Base-by-base conservation (phyloP, 53 echinoderm and acorn worm genomes). In the Astropecten irregularis region DNA sequence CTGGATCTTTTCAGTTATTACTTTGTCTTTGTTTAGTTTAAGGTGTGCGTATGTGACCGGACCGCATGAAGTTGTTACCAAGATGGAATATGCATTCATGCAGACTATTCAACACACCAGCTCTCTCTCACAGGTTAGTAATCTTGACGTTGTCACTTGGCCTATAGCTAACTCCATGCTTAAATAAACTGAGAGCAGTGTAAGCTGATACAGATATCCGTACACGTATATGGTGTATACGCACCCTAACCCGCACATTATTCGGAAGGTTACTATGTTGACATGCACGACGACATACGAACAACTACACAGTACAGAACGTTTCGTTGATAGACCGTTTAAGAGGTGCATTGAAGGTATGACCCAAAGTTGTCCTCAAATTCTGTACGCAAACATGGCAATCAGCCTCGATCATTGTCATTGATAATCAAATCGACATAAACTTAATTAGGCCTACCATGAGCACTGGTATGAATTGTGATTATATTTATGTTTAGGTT, bases 31-130 rank as follows among this genome's bases (percentile, higher is more conserved):
- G 49, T 46, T 1, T 60, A 94, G 95, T 14, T 68, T 94, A 25
- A 84, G 95, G 61, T 44, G 86, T 54, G 95, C 91, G 16, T 88
- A 86, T 68, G 64, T 88, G 0, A 89, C 91, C 2, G 95, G 95
- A 19, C 95, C 95, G 10, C 60, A 69, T 11, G 83, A 69, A 19
- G 48, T 94, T 27, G 62, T 93, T 0, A 67, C 20, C n/a, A 0
- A 38, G 44, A 88, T 49, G 40, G 85, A 50, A 82, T 84, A 29
- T 40, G 62, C 34, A 25, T 89, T 14, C 89, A 94, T 60, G 82
- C 91, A 86, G 76, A 91, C 66, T 77, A 66, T 3, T 86, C 95
- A 48, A 64, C 91, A 91, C 21, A 68, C 91, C 2, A 82, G 86
- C 27, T 69, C 68, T 3, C 18, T 94, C 0, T 61, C 89, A 33